These are phyloP conservation scores for Deroplatys truncata DNA, from an alignment of 2,888 invertebrate species.

Conservation along the genomic window DNA sequence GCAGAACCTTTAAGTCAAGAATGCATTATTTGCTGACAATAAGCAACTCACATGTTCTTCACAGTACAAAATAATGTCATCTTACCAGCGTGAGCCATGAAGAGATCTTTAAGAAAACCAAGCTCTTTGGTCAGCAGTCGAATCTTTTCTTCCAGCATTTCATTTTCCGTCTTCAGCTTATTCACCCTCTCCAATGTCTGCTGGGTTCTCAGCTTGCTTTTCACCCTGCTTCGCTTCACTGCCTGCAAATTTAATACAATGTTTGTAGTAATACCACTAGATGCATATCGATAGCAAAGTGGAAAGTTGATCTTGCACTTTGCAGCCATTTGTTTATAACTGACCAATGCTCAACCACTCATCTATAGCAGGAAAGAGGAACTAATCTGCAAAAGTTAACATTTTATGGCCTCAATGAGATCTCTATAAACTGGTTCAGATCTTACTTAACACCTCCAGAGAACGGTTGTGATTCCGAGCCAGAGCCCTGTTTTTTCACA, in stretches of 20 bases:
- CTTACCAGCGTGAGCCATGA: slow-evolving; percentile 72
- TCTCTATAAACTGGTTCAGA: too few species aligned
- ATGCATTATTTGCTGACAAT: background rate
- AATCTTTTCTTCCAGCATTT: slow-evolving; percentile 74
- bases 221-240: slow-evolving; percentile 76
- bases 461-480: too few species aligned
- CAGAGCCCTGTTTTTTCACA: too few species aligned
- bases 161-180: slow-evolving; percentile 72
- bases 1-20: slow-evolving; percentile 35
- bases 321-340: too few species aligned
- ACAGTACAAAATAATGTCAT: background rate
- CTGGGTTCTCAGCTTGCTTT: slow-evolving; percentile 71
- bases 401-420: too few species aligned
- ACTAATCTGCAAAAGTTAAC: too few species aligned
- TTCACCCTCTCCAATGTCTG: slow-evolving; percentile 72
- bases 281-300: too few species aligned
- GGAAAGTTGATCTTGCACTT: too few species aligned
- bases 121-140: slow-evolving; percentile 76
- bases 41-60: background rate
- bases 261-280: too few species aligned
- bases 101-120: slow-evolving; percentile 74
- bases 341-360: too few species aligned
- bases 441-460: too few species aligned
- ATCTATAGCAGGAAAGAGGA: too few species aligned
- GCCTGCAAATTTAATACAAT: slow-evolving; percentile 52